phyloP scores from a whole-genome alignment of 2,797 vertebrate genomes.

The Macroramphosus scolopax region DNA sequence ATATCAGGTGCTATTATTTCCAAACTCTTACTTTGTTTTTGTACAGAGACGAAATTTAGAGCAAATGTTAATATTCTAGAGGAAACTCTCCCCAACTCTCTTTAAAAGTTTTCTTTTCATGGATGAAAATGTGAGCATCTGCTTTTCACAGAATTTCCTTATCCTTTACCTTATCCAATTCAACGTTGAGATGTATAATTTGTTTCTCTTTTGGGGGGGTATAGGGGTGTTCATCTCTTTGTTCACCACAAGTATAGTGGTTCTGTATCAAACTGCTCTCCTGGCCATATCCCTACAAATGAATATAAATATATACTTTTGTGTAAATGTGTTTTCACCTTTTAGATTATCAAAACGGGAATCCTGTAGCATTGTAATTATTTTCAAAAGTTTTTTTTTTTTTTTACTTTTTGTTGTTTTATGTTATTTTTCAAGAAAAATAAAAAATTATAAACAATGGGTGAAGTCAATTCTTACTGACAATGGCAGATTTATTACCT shows the following conservation, averaged over 20 bases:
- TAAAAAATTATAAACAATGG: slow-evolving; percentile 52
- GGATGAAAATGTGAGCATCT: slow-evolving; percentile 41
- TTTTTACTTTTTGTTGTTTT: slow-evolving; percentile 75
- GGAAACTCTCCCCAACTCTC: slow-evolving; percentile 34
- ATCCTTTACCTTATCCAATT: slow-evolving; percentile 62
- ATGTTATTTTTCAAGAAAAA: slow-evolving; percentile 82
- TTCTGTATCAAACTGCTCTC: slow-evolving; percentile 56
- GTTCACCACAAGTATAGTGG: slow-evolving; percentile 55
- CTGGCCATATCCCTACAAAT: slow-evolving; percentile 68
- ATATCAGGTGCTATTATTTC: slow-evolving; percentile 82
- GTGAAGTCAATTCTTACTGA: slow-evolving; percentile 2
- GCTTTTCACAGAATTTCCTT: slow-evolving; percentile 55
- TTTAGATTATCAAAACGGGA: slow-evolving; percentile 70
- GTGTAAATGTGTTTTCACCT: slow-evolving; percentile 80
- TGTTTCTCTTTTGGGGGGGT: slow-evolving; percentile 15
- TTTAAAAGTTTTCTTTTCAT: slow-evolving; percentile 65
- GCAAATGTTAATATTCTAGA: slow-evolving; percentile 60
- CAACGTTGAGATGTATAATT: slow-evolving; percentile 54
- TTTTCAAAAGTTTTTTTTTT: slow-evolving; percentile 77
- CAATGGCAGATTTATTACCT: too few relatives aligned
- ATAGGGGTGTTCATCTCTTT: slow-evolving; percentile 42
- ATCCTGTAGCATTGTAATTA: slow-evolving; percentile 84
- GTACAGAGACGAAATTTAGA: slow-evolving; percentile 72
- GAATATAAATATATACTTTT: slow-evolving; percentile 80
- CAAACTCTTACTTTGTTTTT: slow-evolving; percentile 69